Percentiles rank a stretch among this genome's conserved stretches.
Evolutionary conservation across 1,140 invertebrate genomes (phyloP).

Genomic region (Paraescarpia echinospica): DNA sequence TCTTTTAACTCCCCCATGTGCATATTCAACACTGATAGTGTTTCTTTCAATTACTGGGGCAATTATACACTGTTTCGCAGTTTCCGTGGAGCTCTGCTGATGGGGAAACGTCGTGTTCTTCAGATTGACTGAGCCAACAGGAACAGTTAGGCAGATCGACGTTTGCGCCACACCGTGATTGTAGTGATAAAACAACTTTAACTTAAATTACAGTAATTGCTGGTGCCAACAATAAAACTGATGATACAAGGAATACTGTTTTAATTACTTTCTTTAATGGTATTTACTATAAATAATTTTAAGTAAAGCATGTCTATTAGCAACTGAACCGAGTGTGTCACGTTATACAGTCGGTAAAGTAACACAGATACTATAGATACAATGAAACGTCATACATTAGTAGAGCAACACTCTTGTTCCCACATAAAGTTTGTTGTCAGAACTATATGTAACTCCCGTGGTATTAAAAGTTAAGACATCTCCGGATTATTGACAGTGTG

Average conservation of each 20-base stretch:
- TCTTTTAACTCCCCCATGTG: not conserved
- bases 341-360: too few relatives aligned
- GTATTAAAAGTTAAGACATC: too few relatives aligned
- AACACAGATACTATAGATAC: too few relatives aligned
- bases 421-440: too few relatives aligned
- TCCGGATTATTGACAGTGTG: too few relatives aligned
- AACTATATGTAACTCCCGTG: too few relatives aligned
- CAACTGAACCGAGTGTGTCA: too few relatives aligned
- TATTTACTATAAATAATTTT: too few relatives aligned
- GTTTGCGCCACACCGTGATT: not conserved
- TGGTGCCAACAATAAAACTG: not conserved
- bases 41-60: not conserved
- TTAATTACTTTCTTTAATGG: not conserved
- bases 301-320: too few relatives aligned
- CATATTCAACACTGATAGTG: not conserved
- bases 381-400: too few relatives aligned
- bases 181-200: not conserved
- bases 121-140: not conserved
- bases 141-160: not conserved
- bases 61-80: not conserved
- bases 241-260: not conserved
- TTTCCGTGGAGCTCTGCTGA: not conserved
- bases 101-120: not conserved
- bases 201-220: not conserved
- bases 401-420: too few relatives aligned